These are phyloP conservation scores for Ia io DNA, from an alignment of 2,113 vertebrate genomes.

Conservation along the genomic window DNA sequence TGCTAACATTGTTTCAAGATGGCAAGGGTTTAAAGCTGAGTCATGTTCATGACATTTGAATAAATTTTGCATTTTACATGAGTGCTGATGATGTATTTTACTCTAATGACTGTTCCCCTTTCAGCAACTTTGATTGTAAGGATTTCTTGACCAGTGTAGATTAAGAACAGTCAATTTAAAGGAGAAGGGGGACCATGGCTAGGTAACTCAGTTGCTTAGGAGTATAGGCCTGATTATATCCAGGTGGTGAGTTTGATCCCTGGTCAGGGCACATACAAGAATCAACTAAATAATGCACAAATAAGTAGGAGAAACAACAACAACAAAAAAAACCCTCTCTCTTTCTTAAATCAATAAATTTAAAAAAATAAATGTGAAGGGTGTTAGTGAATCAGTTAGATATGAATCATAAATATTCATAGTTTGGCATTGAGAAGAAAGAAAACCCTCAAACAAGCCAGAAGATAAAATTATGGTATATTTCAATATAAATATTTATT, in stretches of 20 bases:
- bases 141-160: neutral
- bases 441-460: neutral
- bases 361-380: neutral
- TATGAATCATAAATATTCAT: neutral
- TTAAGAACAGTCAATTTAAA: neutral
- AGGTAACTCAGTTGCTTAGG: neutral
- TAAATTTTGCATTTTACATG: neutral
- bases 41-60: neutral
- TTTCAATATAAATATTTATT: neutral
- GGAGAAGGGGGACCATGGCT: neutral
- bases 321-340: no score
- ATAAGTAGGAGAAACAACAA: neutral
- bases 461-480: neutral
- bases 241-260: neutral
- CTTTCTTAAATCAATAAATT: neutral
- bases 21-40: neutral
- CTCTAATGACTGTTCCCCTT: neutral
- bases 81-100: neutral
- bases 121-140: neutral
- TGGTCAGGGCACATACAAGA: neutral
- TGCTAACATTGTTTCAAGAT: neutral
- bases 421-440: neutral
- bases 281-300: neutral
- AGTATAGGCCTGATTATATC: neutral
- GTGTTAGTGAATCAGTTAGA: neutral